Conservation (phyloP, 2,888 invertebrate genomes). For the Pristionchus japonicus region DNA sequence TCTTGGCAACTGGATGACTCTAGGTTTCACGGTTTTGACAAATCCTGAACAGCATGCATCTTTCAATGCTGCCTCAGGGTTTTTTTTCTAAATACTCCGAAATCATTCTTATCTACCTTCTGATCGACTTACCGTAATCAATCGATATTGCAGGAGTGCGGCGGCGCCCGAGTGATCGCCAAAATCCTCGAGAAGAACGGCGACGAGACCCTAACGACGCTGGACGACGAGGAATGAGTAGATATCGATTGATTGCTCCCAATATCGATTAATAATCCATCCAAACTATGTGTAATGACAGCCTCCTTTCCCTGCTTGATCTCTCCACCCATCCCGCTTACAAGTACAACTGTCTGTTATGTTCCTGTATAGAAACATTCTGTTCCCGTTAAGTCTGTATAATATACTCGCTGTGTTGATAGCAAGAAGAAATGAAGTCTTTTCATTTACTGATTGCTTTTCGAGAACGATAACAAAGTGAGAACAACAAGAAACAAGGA, state of each 20-base stretch:
- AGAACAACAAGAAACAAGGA: slow-evolving; percentile 19
- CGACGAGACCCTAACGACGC: neutral
- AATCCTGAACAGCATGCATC: no score
- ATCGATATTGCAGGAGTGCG: slow-evolving; percentile 8
- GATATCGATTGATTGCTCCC: neutral
- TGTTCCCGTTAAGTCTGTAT: neutral
- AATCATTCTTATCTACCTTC: no score
- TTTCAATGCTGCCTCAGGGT: no score
- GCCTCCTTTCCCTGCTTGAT: neutral
- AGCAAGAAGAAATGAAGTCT: neutral
- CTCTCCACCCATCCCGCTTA: neutral
- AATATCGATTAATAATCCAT: neutral
- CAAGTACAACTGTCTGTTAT: neutral
- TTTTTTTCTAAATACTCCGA: no score
- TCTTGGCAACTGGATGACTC: neutral
- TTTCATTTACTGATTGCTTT: neutral
- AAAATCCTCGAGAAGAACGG: neutral
- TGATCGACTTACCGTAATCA: neutral
- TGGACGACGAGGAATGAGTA: neutral
- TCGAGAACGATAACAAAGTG: slow-evolving; percentile 2
- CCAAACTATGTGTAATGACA: slow-evolving; percentile 4
- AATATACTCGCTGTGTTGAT: neutral
- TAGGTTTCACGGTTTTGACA: neutral
- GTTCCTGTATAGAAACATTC: no score
- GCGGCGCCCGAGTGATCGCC: neutral